Percentiles rank a stretch among this genome's conserved stretches.
Conservation (phyloP, 2,888 invertebrate species). For the Melangyna quadrimaculata region DNA sequence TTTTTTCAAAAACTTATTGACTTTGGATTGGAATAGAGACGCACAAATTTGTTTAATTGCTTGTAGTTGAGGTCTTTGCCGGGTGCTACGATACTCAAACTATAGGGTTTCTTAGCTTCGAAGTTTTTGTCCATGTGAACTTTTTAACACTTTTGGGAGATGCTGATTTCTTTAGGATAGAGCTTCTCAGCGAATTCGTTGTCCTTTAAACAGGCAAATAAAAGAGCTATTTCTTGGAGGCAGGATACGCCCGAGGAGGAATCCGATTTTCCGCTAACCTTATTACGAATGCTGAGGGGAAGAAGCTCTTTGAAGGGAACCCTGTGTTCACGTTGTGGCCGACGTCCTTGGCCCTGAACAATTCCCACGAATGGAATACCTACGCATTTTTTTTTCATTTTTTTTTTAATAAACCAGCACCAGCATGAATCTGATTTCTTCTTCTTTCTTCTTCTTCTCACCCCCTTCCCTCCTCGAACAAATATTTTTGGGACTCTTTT, state of each 20-base stretch:
- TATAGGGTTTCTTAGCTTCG: constrained; percentile 83
- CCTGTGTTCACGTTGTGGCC: constrained; percentile 81
- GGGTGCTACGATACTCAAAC: constrained; percentile 85
- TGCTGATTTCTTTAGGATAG: constrained; percentile 86
- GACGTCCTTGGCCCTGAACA: constrained; percentile 74
- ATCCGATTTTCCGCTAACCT: constrained; percentile 88
- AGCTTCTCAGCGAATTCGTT: constrained; percentile 86
- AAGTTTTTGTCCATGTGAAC: constrained; percentile 82
- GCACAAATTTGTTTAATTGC: constrained; percentile 87
- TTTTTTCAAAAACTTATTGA: constrained; percentile 39
- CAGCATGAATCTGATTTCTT: no score
- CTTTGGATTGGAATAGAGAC: constrained; percentile 83
- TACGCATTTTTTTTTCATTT: no score
- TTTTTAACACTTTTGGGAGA: constrained; percentile 86
- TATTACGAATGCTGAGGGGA: constrained; percentile 85
- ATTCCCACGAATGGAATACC: constrained; percentile 75
- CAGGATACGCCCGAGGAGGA: constrained; percentile 86
- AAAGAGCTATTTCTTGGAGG: constrained; percentile 88
- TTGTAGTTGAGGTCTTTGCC: constrained; percentile 86
- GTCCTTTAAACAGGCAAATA: constrained; percentile 90
- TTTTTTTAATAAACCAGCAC: no score
- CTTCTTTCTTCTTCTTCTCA: no score
- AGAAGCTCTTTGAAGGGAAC: constrained; percentile 87
- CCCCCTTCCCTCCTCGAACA: no score
- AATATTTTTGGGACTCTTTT: no score